Evolutionary conservation across 2,797 vertebrate genomes (phyloP).

Genomic region (Notoglanidium macrostoma): DNA sequence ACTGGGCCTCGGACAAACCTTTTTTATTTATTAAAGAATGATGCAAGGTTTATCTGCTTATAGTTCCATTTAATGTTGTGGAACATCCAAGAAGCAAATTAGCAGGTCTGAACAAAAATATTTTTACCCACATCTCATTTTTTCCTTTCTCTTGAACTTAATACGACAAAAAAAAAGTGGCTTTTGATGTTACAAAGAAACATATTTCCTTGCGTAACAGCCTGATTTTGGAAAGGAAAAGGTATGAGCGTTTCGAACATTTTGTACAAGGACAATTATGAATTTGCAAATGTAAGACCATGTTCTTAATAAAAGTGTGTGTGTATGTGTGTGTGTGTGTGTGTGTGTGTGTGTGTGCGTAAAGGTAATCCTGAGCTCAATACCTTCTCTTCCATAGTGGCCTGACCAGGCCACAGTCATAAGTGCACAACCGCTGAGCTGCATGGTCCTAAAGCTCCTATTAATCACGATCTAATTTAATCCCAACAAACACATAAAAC

Average conservation of each 20-base stretch:
- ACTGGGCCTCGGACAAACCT: no score
- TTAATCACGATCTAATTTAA: constrained; percentile 77
- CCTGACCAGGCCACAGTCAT: constrained; percentile 60
- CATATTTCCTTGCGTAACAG: background rate
- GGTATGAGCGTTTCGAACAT: background rate
- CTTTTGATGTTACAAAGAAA: background rate
- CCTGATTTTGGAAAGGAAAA: background rate
- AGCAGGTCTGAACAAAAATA: background rate
- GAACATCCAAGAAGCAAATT: background rate
- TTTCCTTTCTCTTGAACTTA: background rate
- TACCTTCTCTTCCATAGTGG: constrained; percentile 64
- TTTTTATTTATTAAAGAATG: background rate
- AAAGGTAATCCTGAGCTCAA: constrained; percentile 61
- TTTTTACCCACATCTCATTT: background rate
- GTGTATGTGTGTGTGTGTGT: constrained; percentile 36
- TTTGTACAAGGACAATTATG: background rate
- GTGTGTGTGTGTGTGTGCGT: background rate
- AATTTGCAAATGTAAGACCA: constrained; percentile 49
- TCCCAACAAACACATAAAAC: constrained; percentile 78
- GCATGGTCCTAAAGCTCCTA: constrained; percentile 65
- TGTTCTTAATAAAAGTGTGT: constrained; percentile 63
- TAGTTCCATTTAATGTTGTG: background rate
- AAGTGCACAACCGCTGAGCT: constrained; percentile 14
- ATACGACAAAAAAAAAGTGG: background rate
- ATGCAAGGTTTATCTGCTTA: background rate